These are phyloP conservation scores for Coelogynopora nodosa DNA, from an alignment of 2,888 invertebrate genomes.

Conservation along the genomic window DNA sequence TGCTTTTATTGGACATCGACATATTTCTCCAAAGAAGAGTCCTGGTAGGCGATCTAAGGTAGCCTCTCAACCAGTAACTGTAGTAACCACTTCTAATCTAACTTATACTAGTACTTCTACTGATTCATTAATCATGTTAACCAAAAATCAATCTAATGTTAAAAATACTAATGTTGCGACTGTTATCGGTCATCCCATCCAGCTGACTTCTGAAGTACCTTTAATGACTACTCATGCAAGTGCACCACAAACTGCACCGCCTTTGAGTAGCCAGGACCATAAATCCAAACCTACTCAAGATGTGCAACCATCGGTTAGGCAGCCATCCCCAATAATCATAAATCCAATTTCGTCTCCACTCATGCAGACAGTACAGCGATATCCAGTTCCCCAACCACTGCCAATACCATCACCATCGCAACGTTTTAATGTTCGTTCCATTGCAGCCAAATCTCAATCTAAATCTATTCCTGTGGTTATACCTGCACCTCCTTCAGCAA, in stretches of 20 bases:
- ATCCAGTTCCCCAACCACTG: background rate
- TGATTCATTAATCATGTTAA: background rate
- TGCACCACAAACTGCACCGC: background rate
- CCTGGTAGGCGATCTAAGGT: background rate
- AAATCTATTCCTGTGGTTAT: background rate
- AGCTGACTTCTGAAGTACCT: background rate
- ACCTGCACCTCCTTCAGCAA: background rate
- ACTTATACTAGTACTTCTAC: background rate
- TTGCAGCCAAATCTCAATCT: background rate
- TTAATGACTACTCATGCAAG: background rate
- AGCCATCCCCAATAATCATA: background rate
- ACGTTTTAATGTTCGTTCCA: background rate
- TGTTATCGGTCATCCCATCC: background rate
- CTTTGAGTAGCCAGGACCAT: background rate
- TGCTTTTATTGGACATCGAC: constrained; percentile 17
- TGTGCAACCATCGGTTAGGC: background rate
- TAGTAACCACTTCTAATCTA: background rate
- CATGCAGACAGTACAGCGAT: background rate
- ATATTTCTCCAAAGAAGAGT: background rate
- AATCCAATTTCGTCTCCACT: background rate
- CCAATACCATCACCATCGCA: constrained; percentile 1
- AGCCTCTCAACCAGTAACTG: background rate
- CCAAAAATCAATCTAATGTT: background rate
- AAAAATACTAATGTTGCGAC: background rate
- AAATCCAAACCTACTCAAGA: background rate